phyloP scores from a whole-genome alignment of 1,140 invertebrate species.

The Lerema accius region DNA sequence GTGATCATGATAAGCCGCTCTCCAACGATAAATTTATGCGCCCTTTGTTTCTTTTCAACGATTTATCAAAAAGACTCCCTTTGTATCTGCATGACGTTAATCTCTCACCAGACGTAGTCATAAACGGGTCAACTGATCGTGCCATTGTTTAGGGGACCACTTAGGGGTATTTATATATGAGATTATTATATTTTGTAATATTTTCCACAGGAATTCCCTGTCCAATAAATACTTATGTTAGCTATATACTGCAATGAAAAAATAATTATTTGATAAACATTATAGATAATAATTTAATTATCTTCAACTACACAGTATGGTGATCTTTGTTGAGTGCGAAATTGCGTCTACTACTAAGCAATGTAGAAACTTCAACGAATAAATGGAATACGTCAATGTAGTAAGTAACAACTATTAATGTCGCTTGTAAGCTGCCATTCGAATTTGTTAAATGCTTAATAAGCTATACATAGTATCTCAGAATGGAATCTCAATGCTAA shows the following conservation, averaged over 20 bases:
- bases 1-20: constrained; percentile 69
- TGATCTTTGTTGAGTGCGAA: constrained; percentile 39
- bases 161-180: constrained; percentile 48
- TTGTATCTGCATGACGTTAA: constrained; percentile 46
- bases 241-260: no score
- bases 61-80: constrained; percentile 71
- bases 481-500: constrained; percentile 40
- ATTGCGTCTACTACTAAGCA: constrained; percentile 43
- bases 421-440: constrained; percentile 38
- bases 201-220: no score
- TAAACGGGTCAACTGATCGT: constrained; percentile 41
- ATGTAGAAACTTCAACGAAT: constrained; percentile 35
- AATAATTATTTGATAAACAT: no score
- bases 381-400: constrained; percentile 42
- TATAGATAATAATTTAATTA: no score
- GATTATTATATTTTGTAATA: no score
- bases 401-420: constrained; percentile 43
- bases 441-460: constrained; percentile 43
- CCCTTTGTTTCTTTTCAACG: constrained; percentile 78
- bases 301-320: no score
- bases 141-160: constrained; percentile 39
- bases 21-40: constrained; percentile 74
- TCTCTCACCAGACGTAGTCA: constrained; percentile 37
- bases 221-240: no score
- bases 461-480: constrained; percentile 35